Conservation (phyloP, 2,113 vertebrate species). For the Triplophysa siluroides region DNA sequence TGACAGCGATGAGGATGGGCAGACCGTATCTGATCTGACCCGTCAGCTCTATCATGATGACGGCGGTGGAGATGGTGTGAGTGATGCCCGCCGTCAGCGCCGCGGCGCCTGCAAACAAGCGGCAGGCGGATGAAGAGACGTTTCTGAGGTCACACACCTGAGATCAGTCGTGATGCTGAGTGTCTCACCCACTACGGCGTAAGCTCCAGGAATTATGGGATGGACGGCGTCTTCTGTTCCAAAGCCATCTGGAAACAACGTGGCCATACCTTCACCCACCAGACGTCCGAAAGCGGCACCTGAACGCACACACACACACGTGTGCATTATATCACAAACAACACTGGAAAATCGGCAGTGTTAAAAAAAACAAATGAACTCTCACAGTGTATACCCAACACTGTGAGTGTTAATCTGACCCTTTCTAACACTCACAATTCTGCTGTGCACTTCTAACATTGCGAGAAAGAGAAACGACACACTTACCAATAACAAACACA, state of each 20-base stretch:
- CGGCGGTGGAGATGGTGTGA: conserved; percentile 92
- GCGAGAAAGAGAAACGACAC: no score
- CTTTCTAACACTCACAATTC: no score
- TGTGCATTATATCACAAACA: background rate
- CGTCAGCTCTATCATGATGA: conserved; percentile 96
- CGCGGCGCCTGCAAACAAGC: conserved; percentile 79
- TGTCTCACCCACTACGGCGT: conserved; percentile 91
- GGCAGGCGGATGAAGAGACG: background rate
- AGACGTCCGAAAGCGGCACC: conserved; percentile 94
- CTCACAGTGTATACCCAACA: no score
- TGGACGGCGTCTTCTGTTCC: conserved; percentile 86
- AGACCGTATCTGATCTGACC: conserved; percentile 96
- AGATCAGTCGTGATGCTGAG: background rate
- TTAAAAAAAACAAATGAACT: no score
- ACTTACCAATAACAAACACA: conserved; percentile 89
- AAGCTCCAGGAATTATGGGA: conserved; percentile 91
- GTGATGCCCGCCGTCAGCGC: conserved; percentile 92
- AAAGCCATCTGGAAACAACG: conserved; percentile 95
- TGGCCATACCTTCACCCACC: conserved; percentile 95
- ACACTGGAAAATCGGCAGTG: no score
- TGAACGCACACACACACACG: conserved; percentile 58
- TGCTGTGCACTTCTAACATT: no score
- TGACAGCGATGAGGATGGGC: conserved; percentile 93
- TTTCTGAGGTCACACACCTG: no score
- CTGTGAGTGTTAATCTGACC: no score